Evolutionary conservation across 2,113 vertebrate species (phyloP).

Genomic region (Azemiops feae): DNA sequence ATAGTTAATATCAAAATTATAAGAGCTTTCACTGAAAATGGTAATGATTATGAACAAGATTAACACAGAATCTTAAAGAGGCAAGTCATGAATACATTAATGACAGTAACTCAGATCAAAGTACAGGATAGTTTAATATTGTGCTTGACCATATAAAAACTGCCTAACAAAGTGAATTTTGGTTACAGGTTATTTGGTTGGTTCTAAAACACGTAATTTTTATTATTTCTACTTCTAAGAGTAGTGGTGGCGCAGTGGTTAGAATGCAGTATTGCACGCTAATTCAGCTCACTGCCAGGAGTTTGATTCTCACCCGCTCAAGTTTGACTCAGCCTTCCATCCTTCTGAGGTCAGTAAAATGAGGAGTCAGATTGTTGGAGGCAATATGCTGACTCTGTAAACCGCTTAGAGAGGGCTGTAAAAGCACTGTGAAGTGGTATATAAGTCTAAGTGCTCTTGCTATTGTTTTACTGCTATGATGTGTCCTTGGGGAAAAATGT

Average conservation of each 20-base stretch:
- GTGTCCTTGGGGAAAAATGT: not conserved
- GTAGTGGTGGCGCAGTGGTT: not conserved
- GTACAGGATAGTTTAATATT: not conserved
- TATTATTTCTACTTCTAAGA: not conserved
- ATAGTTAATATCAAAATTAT: not conserved
- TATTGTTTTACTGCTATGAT: not conserved
- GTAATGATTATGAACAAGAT: not conserved
- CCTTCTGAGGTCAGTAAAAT: not conserved
- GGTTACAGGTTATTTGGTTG: not conserved
- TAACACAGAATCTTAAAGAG: not conserved
- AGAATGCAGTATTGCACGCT: not conserved
- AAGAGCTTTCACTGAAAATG: not conserved
- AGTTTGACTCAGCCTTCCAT: not conserved
- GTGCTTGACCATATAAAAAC: not conserved
- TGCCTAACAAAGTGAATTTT: not conserved
- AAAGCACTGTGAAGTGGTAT: not conserved
- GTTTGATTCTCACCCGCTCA: not conserved
- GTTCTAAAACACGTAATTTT: not conserved
- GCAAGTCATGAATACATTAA: not conserved
- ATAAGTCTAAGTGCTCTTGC: not conserved
- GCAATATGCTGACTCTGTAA: not conserved
- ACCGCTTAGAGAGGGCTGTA: not conserved
- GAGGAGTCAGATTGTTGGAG: not conserved
- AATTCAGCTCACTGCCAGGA: not conserved
- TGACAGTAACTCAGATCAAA: not conserved